These are phyloP conservation scores for Vombatus ursinus DNA, from an alignment of 2,113 vertebrate species.

Conservation along the genomic window DNA sequence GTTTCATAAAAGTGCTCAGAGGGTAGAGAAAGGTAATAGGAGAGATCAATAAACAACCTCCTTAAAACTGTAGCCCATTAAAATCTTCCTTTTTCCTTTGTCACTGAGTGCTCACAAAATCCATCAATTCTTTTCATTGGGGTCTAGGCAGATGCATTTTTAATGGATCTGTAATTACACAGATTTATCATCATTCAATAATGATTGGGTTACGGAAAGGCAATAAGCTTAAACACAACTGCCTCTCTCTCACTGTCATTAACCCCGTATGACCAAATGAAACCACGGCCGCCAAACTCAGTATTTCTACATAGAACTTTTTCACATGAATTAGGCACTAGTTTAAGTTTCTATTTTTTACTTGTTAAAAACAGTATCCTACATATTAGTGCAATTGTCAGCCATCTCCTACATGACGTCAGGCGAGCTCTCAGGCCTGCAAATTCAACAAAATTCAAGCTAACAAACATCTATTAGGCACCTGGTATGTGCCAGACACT, in stretches of 20 bases:
- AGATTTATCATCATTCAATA: constrained; percentile 59
- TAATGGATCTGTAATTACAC: constrained; percentile 59
- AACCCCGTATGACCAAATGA: constrained; percentile 30
- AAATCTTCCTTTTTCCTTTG: constrained; percentile 37
- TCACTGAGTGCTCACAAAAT: constrained; percentile 16
- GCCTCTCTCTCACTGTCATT: constrained; percentile 61
- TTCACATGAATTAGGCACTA: background rate
- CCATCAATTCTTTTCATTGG: background rate
- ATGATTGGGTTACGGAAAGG: constrained; percentile 54
- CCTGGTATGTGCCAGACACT: background rate
- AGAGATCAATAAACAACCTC: background rate
- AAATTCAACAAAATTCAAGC: constrained; percentile 11
- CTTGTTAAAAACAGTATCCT: background rate
- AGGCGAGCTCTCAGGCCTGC: constrained; percentile 8
- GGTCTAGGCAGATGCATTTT: constrained; percentile 46
- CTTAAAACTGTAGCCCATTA: constrained; percentile 28
- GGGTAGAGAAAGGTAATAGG: background rate
- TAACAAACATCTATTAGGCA: background rate
- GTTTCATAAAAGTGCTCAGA: background rate
- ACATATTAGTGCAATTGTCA: background rate
- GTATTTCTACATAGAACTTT: background rate
- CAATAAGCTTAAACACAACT: constrained; percentile 56
- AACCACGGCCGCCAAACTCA: background rate
- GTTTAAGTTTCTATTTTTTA: background rate
- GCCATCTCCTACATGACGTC: background rate